Percentiles rank a stretch among this genome's conserved stretches.
Conservation (phyloP, 2,113 vertebrate species). For the Bufo bufo region DNA sequence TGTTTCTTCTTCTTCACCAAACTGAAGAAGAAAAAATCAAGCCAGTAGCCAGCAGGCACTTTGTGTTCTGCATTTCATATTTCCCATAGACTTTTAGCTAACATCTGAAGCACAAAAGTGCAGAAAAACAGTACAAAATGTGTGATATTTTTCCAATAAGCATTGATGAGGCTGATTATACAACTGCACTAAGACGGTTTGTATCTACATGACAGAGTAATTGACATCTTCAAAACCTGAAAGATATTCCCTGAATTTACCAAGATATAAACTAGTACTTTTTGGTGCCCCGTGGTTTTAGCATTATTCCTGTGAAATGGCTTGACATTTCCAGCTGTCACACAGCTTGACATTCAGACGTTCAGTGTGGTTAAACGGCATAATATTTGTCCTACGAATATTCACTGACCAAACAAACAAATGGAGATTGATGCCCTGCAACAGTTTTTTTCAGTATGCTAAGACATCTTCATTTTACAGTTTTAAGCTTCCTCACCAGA, state of each 20-base stretch:
- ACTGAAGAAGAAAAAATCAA: too few relatives aligned
- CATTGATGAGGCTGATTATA: neutral
- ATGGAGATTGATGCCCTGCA: slow-evolving; percentile 14
- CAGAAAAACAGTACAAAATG: too few relatives aligned
- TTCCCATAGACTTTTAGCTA: too few relatives aligned
- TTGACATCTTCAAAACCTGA: slow-evolving; percentile 8
- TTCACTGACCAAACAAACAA: slow-evolving; percentile 38
- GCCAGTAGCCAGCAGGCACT: too few relatives aligned
- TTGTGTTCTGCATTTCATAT: too few relatives aligned
- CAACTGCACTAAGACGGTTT: neutral
- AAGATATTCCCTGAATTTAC: slow-evolving; percentile 3
- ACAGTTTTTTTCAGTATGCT: slow-evolving; percentile 38
- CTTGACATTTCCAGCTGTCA: slow-evolving; percentile 50
- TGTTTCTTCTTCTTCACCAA: too few relatives aligned
- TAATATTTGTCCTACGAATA: slow-evolving; percentile 29
- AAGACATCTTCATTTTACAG: slow-evolving; percentile 37
- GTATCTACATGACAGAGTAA: slow-evolving; percentile 3
- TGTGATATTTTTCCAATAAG: too few relatives aligned
- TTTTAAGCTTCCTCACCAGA: slow-evolving; percentile 28
- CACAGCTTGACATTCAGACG: slow-evolving; percentile 36
- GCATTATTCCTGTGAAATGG: slow-evolving; percentile 14
- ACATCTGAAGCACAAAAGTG: too few relatives aligned
- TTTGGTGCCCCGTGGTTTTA: slow-evolving; percentile 8
- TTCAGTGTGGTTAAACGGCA: slow-evolving; percentile 22
- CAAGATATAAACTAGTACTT: neutral